Evolutionary conservation across 1,140 invertebrate genomes (phyloP).

Genomic region (Caenorhabditis latens): DNA sequence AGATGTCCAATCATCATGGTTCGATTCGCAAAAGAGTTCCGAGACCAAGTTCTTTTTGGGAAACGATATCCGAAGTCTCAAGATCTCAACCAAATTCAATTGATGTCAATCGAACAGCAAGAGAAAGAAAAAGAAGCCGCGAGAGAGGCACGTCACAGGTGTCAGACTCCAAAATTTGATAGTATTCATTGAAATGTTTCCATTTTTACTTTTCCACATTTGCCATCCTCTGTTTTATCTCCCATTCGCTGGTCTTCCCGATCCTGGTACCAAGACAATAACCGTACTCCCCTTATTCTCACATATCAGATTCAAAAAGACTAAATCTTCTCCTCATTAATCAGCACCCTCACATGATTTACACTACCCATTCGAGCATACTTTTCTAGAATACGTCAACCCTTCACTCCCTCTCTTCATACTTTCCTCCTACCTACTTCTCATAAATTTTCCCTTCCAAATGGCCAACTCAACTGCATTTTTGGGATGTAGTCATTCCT

Average conservation of each 20-base stretch:
- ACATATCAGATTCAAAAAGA: no score
- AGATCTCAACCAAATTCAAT: not conserved
- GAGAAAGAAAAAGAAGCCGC: not conserved
- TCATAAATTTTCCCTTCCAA: not conserved
- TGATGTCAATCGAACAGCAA: not conserved
- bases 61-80: not conserved
- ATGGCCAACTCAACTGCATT: conserved; percentile 4
- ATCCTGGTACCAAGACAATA: no score
- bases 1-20: not conserved
- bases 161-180: not conserved
- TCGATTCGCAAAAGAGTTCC: not conserved
- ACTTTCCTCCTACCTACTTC: not conserved
- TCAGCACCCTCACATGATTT: no score
- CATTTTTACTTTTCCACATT: no score
- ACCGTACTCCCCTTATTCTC: no score
- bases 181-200: not conserved
- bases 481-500: not conserved
- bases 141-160: not conserved
- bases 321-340: no score
- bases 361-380: no score
- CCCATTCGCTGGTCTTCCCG: no score
- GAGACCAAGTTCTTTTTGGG: not conserved
- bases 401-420: not conserved
- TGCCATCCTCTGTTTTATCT: no score
- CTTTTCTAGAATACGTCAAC: no score